These are phyloP conservation scores for Nomada flava DNA, from an alignment of 2,888 invertebrate genomes.

Conservation along the genomic window DNA sequence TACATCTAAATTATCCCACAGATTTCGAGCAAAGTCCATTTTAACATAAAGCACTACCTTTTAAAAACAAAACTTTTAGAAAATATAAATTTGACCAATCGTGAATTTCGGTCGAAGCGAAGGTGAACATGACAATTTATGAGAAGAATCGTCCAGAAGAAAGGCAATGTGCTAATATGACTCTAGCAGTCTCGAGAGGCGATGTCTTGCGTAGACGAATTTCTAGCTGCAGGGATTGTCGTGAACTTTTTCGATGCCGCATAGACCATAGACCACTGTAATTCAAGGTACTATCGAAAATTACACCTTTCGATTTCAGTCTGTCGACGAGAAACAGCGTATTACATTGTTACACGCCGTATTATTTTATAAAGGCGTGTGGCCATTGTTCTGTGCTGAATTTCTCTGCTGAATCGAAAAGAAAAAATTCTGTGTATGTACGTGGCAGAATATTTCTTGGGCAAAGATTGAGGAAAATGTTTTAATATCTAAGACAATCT, in stretches of 20 bases:
- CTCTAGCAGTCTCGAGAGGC: background rate
- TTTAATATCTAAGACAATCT: too few species aligned
- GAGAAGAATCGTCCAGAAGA: constrained; percentile 7
- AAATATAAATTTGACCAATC: too few species aligned
- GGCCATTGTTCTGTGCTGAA: constrained; percentile 1
- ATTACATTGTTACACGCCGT: constrained; percentile 22
- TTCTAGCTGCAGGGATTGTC: constrained; percentile 5
- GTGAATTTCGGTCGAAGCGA: constrained; percentile 4
- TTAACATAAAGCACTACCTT: too few species aligned
- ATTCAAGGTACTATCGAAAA: constrained; percentile 29
- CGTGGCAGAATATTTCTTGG: too few species aligned
- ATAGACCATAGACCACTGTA: background rate
- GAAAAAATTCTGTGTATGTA: too few species aligned
- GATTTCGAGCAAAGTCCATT: too few species aligned
- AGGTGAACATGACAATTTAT: too few species aligned
- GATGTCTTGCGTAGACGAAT: constrained; percentile 1
- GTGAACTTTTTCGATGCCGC: constrained; percentile 1
- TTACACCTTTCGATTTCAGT: constrained; percentile 33
- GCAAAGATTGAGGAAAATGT: too few species aligned
- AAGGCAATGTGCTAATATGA: constrained; percentile 16
- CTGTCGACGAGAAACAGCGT: background rate
- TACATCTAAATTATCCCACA: too few species aligned
- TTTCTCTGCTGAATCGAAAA: background rate
- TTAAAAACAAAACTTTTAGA: too few species aligned
- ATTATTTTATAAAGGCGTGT: constrained; percentile 28